Evolutionary conservation across 2,888 invertebrate species (phyloP).

Genomic region (Hydraecia micacea): DNA sequence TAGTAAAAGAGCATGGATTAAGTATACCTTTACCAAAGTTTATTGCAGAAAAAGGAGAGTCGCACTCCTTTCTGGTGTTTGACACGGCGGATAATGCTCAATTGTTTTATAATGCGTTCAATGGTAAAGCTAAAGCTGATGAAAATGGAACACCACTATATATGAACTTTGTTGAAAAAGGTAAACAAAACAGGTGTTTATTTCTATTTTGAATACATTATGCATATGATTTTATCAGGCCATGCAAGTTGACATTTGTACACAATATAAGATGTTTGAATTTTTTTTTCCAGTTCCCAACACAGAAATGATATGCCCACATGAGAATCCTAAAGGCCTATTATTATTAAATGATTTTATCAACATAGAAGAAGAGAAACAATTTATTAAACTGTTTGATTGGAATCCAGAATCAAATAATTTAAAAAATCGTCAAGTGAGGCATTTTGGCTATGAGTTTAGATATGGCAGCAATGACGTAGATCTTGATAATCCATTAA

Average conservation of each 20-base stretch:
- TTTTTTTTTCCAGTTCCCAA: slow-evolving; percentile 80
- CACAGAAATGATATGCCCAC: slow-evolving; percentile 77
- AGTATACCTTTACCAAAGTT: slow-evolving; percentile 91
- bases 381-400: slow-evolving; percentile 90
- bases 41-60: slow-evolving; percentile 94
- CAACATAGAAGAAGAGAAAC: slow-evolving; percentile 92
- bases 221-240: background rate
- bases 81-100: slow-evolving; percentile 85
- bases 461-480: slow-evolving; percentile 96
- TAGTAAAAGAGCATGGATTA: slow-evolving; percentile 89
- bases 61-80: slow-evolving; percentile 94
- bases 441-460: slow-evolving; percentile 98
- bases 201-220: background rate
- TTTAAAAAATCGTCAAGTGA: slow-evolving; percentile 96
- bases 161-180: slow-evolving; percentile 91
- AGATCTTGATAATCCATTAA: slow-evolving; percentile 92
- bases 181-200: slow-evolving; percentile 79
- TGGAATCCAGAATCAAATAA: slow-evolving; percentile 81
- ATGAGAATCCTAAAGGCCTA: slow-evolving; percentile 92
- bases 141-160: slow-evolving; percentile 92
- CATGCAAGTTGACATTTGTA: too few relatives aligned
- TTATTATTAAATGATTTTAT: slow-evolving; percentile 93
- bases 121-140: slow-evolving; percentile 91
- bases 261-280: background rate
- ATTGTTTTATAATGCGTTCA: slow-evolving; percentile 89